Percentiles rank a stretch among this genome's conserved stretches.
phyloP scores from a whole-genome alignment of 2,113 vertebrate species.

The Lepidothrix coronata region DNA sequence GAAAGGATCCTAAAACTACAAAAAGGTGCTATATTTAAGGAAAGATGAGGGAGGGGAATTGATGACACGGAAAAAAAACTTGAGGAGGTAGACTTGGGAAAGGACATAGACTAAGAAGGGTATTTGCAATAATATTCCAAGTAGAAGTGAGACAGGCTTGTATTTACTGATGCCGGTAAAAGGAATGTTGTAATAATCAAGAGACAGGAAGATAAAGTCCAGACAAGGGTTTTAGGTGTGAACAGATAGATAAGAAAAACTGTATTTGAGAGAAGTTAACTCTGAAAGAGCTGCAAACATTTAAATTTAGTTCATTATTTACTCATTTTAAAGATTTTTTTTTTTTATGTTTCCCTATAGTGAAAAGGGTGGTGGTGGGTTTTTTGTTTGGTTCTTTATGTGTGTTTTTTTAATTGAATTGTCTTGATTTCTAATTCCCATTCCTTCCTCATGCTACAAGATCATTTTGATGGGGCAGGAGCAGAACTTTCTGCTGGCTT shows the following conservation, averaged over 20 bases:
- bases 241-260: background rate
- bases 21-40: background rate
- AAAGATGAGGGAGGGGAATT: background rate
- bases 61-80: background rate
- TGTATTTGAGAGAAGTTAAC: background rate
- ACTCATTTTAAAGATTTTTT: background rate
- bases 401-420: background rate
- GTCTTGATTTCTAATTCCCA: background rate
- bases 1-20: background rate
- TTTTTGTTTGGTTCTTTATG: background rate
- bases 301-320: background rate
- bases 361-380: accelerated
- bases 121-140: background rate
- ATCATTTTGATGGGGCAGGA: background rate
- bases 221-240: background rate
- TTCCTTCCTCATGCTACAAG: background rate
- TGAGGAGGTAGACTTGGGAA: background rate
- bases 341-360: accelerated
- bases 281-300: background rate
- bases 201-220: background rate
- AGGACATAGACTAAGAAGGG: background rate
- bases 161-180: background rate
- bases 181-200: background rate
- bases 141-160: background rate
- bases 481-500: background rate